These are phyloP conservation scores for Candoia aspera DNA, from an alignment of 2,113 vertebrate species.

Conservation along the genomic window DNA sequence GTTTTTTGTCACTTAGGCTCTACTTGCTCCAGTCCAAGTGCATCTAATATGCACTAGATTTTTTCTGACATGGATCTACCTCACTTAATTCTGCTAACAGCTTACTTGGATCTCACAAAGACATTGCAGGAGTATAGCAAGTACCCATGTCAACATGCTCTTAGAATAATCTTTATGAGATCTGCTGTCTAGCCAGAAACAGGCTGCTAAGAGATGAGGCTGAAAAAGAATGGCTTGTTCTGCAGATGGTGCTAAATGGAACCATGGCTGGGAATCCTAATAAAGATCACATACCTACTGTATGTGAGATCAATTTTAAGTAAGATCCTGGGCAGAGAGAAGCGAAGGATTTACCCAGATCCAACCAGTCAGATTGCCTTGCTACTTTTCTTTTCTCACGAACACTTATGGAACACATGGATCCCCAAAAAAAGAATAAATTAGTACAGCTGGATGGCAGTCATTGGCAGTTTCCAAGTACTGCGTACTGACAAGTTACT, in stretches of 20 bases:
- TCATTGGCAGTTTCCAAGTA: not conserved
- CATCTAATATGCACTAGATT: not conserved
- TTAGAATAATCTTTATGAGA: not conserved
- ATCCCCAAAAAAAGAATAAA: constrained; percentile 8
- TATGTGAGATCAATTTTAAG: not conserved
- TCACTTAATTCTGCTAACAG: not conserved
- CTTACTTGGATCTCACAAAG: not conserved
- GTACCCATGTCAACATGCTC: not conserved
- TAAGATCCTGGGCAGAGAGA: not conserved
- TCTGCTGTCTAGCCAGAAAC: not conserved
- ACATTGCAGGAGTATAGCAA: not conserved
- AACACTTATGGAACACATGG: not conserved
- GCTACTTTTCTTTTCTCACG: not conserved
- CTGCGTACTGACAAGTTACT: not conserved
- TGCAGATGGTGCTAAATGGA: not conserved
- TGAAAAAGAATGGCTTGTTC: not conserved
- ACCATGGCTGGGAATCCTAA: not conserved
- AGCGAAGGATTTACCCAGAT: not conserved
- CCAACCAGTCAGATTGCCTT: not conserved
- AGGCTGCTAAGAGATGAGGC: not conserved
- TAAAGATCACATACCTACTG: not conserved
- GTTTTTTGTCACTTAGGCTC: not conserved
- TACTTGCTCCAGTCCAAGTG: not conserved
- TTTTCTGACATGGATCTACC: not conserved
- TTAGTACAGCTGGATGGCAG: not conserved